These are phyloP conservation scores for Paradoxurus hermaphroditus DNA, from an alignment of 2,113 vertebrate species.

Conservation along the genomic window DNA sequence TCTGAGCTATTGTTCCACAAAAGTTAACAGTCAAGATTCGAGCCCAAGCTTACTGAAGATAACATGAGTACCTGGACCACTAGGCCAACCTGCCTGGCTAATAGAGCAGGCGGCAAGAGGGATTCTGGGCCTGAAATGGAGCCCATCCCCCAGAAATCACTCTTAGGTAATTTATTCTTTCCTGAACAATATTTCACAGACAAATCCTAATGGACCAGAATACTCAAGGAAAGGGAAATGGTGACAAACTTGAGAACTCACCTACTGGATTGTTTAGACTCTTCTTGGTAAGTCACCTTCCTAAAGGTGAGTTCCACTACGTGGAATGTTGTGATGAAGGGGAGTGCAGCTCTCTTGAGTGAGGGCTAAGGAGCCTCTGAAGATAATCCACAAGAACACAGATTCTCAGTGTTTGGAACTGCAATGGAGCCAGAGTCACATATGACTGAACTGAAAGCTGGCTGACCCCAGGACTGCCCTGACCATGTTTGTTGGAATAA, in stretches of 20 bases:
- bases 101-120: background rate
- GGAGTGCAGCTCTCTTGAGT: background rate
- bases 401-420: background rate
- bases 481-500: background rate
- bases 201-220: background rate
- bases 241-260: background rate
- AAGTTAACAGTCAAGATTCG: background rate
- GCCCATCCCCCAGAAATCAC: too few relatives aligned
- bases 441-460: background rate
- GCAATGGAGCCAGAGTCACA: background rate
- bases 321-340: background rate
- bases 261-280: background rate
- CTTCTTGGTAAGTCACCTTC: background rate
- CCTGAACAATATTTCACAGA: background rate
- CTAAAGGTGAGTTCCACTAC: background rate
- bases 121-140: background rate
- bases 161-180: background rate
- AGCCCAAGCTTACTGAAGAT: background rate
- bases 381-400: background rate
- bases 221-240: background rate
- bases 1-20: background rate
- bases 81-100: rapidly evolving
- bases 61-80: background rate
- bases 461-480: background rate
- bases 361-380: background rate